These are phyloP conservation scores for Noctuana brunneofusca DNA, from an alignment of 2,888 invertebrate species.

Conservation along the genomic window DNA sequence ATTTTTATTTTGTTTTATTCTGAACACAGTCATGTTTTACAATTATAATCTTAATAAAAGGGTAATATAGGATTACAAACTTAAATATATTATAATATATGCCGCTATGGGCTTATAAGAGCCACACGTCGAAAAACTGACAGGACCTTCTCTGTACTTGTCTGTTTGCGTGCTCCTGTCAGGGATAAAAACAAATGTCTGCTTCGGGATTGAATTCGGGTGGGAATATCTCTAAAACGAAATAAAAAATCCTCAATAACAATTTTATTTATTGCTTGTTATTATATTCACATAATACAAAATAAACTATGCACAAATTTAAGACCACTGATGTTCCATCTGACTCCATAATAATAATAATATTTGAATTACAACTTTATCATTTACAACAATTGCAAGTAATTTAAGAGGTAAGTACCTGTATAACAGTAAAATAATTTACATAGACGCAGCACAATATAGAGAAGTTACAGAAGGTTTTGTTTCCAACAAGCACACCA, in stretches of 20 bases:
- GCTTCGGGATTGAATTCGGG: no score
- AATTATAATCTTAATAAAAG: no score
- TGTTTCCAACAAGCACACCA: not conserved
- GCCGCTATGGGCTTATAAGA: no score
- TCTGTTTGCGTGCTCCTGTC: no score
- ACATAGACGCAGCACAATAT: conserved; percentile 44
- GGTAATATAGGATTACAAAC: no score
- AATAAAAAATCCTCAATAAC: conserved; percentile 71
- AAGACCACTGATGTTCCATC: conserved; percentile 75
- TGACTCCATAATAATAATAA: conserved; percentile 65
- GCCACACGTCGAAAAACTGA: no score
- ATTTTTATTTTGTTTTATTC: no score
- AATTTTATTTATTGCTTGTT: conserved; percentile 86
- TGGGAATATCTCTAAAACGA: not conserved
- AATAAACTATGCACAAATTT: conserved; percentile 86
- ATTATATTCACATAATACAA: conserved; percentile 87
- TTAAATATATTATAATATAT: no score
- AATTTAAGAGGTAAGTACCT: conserved; percentile 48
- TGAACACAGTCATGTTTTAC: no score
- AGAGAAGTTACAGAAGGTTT: conserved; percentile 9
- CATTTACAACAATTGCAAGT: conserved; percentile 51
- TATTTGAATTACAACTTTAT: conserved; percentile 65
- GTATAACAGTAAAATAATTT: conserved; percentile 58
- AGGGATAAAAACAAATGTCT: not conserved
- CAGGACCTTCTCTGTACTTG: no score